A percentile compares a stretch with the other conserved stretches of the same genome.
phyloP scores from a whole-genome alignment of 2,797 vertebrate genomes.

The Cephalopachus bancanus region DNA sequence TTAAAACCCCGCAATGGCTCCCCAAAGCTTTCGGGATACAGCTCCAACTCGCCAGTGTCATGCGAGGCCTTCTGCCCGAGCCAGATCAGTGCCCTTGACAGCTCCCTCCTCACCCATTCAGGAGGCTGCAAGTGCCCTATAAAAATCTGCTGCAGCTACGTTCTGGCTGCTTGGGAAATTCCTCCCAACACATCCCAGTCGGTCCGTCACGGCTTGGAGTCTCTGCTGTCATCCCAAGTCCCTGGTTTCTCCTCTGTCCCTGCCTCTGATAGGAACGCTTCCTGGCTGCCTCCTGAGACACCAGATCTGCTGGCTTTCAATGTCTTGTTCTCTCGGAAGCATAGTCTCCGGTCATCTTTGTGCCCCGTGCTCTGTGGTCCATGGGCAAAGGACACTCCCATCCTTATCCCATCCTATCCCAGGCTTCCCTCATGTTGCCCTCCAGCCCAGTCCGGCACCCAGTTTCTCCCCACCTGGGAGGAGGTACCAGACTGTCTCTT shows the following conservation, averaged over 20 bases:
- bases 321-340: not conserved
- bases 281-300: not conserved
- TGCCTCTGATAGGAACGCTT: not conserved
- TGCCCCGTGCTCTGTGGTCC: not conserved
- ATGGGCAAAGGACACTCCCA: not conserved
- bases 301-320: not conserved
- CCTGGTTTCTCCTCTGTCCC: not conserved
- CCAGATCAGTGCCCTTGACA: constrained; percentile 77
- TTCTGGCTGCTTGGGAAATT: constrained; percentile 67
- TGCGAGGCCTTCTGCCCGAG: constrained; percentile 54
- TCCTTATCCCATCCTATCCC: not conserved
- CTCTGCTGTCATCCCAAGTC: not conserved
- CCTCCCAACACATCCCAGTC: constrained; percentile 35
- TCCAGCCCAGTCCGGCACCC: not conserved
- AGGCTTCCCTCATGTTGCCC: not conserved
- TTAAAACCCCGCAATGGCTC: constrained; percentile 63
- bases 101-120: constrained; percentile 70
- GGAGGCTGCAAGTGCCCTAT: constrained; percentile 67
- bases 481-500: not conserved
- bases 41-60: constrained; percentile 58
- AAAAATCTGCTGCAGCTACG: constrained; percentile 70
- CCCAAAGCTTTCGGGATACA: constrained; percentile 61
- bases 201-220: not conserved
- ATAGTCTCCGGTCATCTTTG: not conserved
- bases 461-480: not conserved